Conservation (phyloP, 2,888 invertebrate genomes). For the Ramazzottius varieornatus region DNA sequence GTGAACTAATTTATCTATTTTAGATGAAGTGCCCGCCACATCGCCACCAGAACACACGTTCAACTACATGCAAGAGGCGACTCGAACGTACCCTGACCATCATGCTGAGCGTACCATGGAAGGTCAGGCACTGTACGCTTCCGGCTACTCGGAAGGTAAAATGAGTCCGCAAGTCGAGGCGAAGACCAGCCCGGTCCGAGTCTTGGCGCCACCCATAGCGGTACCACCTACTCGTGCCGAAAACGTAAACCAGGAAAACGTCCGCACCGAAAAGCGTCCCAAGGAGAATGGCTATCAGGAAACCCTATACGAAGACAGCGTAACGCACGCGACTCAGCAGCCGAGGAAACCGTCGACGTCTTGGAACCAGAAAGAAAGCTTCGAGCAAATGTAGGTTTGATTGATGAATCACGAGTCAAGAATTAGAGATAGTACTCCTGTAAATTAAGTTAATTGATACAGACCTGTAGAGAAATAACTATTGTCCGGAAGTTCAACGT, state of each 20-base stretch:
- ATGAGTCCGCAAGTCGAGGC: constrained; percentile 1
- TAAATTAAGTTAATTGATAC: too few relatives aligned
- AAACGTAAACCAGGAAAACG: neutral
- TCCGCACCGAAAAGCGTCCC: too few relatives aligned
- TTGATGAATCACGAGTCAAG: neutral
- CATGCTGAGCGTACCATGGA: neutral
- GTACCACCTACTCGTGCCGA: neutral
- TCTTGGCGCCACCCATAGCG: neutral
- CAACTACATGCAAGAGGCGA: neutral
- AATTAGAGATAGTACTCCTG: too few relatives aligned
- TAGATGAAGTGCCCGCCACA: neutral
- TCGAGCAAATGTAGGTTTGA: neutral
- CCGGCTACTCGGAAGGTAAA: constrained; percentile 1
- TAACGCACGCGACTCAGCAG: too few relatives aligned
- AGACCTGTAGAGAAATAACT: too few relatives aligned
- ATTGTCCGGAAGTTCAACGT: too few relatives aligned
- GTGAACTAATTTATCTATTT: too few relatives aligned
- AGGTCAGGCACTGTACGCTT: neutral
- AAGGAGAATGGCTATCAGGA: too few relatives aligned
- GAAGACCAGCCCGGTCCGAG: neutral
- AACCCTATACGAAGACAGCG: too few relatives aligned
- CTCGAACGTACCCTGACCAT: neutral
- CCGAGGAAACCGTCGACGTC: neutral
- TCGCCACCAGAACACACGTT: neutral
- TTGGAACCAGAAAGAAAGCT: neutral